phyloP scores from a whole-genome alignment of 1,140 invertebrate genomes.

The Aleiodes sp. region DNA sequence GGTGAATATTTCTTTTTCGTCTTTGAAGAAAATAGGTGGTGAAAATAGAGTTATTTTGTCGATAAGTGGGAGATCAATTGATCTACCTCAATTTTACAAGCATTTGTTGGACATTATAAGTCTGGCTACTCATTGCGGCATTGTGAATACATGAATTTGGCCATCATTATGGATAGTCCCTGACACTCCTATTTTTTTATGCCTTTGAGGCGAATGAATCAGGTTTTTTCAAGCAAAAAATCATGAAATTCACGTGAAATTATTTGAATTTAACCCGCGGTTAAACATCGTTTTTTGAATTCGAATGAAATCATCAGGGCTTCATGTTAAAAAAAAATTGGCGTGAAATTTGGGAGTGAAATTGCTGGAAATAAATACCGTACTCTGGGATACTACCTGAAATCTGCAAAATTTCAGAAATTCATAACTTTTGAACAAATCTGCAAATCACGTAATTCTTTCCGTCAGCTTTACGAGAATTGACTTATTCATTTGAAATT shows the following conservation, averaged over 20 bases:
- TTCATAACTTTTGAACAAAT: too few species aligned
- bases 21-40: too few species aligned
- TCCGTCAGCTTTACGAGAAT: too few species aligned
- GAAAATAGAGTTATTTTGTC: slow-evolving; percentile 1
- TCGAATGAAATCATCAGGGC: too few species aligned
- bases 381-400: too few species aligned
- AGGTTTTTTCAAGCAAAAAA: background rate
- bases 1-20: background rate
- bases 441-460: too few species aligned
- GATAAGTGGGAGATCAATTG: slow-evolving; percentile 5
- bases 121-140: slow-evolving; percentile 17
- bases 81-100: slow-evolving; percentile 22
- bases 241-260: background rate
- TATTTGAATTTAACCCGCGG: background rate
- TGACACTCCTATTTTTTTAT: slow-evolving; percentile 29
- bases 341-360: too few species aligned
- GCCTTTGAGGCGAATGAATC: background rate
- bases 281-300: too few species aligned
- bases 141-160: slow-evolving; percentile 51
- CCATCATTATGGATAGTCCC: slow-evolving; percentile 40
- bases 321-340: too few species aligned
- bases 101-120: background rate
- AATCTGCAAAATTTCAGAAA: too few species aligned
- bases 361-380: too few species aligned
- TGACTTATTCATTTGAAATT: too few species aligned